Base-by-base conservation (phyloP, 2,888 invertebrate genomes). In the Pterobdella sp. region DNA sequence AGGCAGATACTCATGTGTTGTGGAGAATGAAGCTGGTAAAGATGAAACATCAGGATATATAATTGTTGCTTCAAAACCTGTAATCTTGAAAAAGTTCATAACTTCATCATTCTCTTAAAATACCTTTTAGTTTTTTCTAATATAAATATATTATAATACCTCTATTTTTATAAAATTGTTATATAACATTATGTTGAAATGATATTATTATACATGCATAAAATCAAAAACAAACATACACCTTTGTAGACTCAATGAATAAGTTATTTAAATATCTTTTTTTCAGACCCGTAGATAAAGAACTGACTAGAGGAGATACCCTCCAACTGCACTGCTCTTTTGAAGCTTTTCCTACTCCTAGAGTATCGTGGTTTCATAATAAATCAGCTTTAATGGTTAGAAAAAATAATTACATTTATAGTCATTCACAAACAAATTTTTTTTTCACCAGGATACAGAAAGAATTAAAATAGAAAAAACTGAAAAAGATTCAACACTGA, bases 1-100 rank as follows among this genome's bases (percentile, higher is more conserved):
- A 36, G 94, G 94, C 79, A 76, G 77, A n/a, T 82, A 82, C 77
- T 81, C 81, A 2, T 82, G 81, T 37, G 76, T 79, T 22, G 29
- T 75, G 18, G 65, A 60, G 52, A 76, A 75, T 67, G 52, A 71
- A 34, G 63, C 72, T 26, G 76, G 76, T 0, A 35, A 22, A 22
- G 66, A 22, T 4, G 72, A 73, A 36, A 63, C 36, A 35, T 64
- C 74, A 7, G 66, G 73, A 22, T 36, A 68, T n/a, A 32, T 75
- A 18, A 35, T 74, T 3, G 77, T 76, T 31, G 76, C 74, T 7
- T 65, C 75, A 22, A 72, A 67, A 56, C 77, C 77, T 1, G 71
- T 64, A 31, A 60, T 77, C 67, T 42, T 42, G 7, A 29, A 52
- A n/a, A 68, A 70, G 34, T 70, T 77, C n/a, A n/a, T n/a, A n/a